These are phyloP conservation scores for Guaruba guarouba DNA, from an alignment of 2,113 vertebrate genomes.

Conservation along the genomic window DNA sequence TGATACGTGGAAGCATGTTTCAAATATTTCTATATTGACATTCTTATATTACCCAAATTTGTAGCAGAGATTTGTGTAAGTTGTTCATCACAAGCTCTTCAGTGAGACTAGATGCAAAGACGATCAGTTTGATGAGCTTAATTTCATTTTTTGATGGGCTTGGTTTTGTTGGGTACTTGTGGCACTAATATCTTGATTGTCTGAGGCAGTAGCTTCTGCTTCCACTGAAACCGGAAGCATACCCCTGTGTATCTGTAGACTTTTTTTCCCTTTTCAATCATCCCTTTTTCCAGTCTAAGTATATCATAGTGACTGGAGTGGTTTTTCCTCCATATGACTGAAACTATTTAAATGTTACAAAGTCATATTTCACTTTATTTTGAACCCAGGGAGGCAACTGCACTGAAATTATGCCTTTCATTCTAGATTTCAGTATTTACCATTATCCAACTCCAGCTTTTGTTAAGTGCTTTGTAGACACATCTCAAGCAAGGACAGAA, in stretches of 20 bases:
- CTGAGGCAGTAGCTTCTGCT: background rate
- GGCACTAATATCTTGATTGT: background rate
- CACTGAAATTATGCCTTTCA: background rate
- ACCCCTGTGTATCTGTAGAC: rapidly evolving
- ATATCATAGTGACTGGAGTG: background rate
- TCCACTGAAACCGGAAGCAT: background rate
- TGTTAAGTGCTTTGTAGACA: background rate
- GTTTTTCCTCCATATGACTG: background rate
- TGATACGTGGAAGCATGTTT: background rate
- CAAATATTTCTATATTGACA: background rate
- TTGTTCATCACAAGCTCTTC: background rate
- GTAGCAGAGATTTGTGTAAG: background rate
- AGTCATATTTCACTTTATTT: background rate
- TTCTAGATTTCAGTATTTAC: background rate
- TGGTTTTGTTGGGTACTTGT: background rate
- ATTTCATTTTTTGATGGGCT: background rate
- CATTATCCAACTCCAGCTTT: background rate
- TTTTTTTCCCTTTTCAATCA: background rate
- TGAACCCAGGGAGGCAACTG: background rate
- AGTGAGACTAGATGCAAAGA: background rate
- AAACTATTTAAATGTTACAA: background rate
- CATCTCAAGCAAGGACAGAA: background rate
- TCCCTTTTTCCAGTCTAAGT: background rate
- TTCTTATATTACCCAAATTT: background rate
- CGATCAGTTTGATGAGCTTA: background rate